Evolutionary conservation across 2,797 vertebrate species (phyloP).

Genomic region (Trachops cirrhosus): DNA sequence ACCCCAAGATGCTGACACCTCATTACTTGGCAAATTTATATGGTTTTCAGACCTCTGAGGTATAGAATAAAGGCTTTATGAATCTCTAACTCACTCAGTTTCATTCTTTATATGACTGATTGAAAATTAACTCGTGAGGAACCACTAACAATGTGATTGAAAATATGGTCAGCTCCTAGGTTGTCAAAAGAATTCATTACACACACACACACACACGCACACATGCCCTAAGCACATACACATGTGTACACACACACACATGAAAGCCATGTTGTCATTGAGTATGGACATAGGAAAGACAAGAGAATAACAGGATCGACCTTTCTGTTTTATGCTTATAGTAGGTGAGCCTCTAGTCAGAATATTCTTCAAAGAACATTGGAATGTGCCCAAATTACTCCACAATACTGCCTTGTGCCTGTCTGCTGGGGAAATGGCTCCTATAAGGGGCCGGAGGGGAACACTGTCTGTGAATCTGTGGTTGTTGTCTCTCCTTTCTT

Average conservation of each 20-base stretch:
- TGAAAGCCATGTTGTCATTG: not conserved
- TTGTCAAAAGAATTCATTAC: not conserved
- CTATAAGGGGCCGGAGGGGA: not conserved
- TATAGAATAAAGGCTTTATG: not conserved
- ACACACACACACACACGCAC: not conserved
- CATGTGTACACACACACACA: not conserved
- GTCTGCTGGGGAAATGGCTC: not conserved
- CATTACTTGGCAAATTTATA: conserved; percentile 58
- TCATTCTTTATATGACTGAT: conserved; percentile 48
- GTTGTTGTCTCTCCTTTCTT: not conserved
- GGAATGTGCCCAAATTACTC: not conserved
- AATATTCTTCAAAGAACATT: not conserved
- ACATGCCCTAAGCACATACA: not conserved
- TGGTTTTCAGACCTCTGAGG: conserved; percentile 31
- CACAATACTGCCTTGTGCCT: not conserved
- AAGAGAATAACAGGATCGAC: not conserved
- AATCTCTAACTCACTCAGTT: conserved; percentile 40
- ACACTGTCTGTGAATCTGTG: not conserved
- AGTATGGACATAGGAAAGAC: not conserved
- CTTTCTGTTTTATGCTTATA: not conserved
- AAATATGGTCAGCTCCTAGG: conserved; percentile 12
- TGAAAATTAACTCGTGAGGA: conserved; percentile 49
- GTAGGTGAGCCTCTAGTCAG: not conserved
- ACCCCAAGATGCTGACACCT: conserved; percentile 44
- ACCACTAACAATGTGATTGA: conserved; percentile 47